phyloP scores from a whole-genome alignment of 2,888 invertebrate genomes.

The Tineola bisselliella region DNA sequence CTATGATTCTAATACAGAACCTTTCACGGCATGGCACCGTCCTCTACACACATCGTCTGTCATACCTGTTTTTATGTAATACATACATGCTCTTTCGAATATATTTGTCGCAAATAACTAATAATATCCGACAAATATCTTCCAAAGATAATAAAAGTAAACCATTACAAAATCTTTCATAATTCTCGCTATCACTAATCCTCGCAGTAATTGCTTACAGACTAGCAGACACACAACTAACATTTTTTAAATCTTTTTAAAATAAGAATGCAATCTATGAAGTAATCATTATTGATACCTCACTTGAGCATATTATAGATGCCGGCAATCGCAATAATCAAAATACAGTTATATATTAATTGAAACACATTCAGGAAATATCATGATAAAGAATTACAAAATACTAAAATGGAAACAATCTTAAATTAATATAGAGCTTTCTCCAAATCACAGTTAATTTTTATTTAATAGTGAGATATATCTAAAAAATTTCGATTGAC shows the following conservation, averaged over 20 bases:
- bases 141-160: not conserved
- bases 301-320: not conserved
- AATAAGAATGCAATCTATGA: no score
- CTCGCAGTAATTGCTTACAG: conserved; percentile 66
- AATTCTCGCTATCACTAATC: conserved; percentile 65
- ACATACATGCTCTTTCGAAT: conserved; percentile 6
- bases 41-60: conserved; percentile 60
- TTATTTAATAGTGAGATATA: conserved; percentile 8
- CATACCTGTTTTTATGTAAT: conserved; percentile 49
- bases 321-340: no score
- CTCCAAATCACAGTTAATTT: conserved; percentile 58
- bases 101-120: not conserved
- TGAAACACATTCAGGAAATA: no score
- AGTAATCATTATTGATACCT: not conserved
- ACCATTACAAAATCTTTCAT: conserved; percentile 48
- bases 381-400: not conserved
- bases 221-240: conserved; percentile 55
- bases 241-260: conserved; percentile 18
- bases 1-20: conserved; percentile 62
- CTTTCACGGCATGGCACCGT: conserved; percentile 68
- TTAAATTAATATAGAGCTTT: conserved; percentile 33
- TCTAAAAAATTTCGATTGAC: not conserved
- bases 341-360: no score
- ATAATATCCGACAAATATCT: not conserved
- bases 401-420: conserved; percentile 16